Percentiles rank a stretch among this genome's conserved stretches.
phyloP scores from a whole-genome alignment of 2,113 vertebrate genomes.

The Nesoenas mayeri region DNA sequence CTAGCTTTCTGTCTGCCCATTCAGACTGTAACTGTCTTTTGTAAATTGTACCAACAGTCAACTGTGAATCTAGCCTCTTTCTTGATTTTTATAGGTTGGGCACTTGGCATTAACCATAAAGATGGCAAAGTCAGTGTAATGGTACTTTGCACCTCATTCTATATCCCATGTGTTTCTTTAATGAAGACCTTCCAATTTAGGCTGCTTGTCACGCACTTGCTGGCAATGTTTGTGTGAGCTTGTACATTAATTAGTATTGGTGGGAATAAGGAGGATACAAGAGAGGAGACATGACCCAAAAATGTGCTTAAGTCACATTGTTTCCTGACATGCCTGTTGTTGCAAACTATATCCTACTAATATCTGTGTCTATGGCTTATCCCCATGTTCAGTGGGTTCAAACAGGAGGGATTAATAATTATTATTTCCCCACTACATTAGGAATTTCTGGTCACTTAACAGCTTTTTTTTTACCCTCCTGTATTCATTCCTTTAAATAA shows the following conservation, averaged over 20 bases:
- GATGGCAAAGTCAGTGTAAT: not conserved
- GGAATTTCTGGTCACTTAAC: not conserved
- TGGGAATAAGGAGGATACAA: conserved; percentile 11
- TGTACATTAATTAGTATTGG: conserved; percentile 47
- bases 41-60: not conserved
- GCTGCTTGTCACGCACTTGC: conserved; percentile 24
- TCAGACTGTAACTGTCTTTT: not conserved
- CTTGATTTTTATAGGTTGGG: not conserved
- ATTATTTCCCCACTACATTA: not conserved
- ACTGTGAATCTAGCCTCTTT: not conserved
- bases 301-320: not conserved
- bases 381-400: not conserved
- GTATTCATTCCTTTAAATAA: not conserved
- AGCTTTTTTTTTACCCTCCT: not conserved
- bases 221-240: conserved; percentile 8
- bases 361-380: not conserved
- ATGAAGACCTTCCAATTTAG: not conserved
- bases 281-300: conserved; percentile 34
- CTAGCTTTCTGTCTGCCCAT: not conserved
- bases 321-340: not conserved
- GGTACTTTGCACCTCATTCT: not conserved
- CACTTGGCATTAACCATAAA: not conserved
- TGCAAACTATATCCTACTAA: not conserved
- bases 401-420: not conserved
- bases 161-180: not conserved